Evolutionary conservation across 2,113 vertebrate species (phyloP).

Genomic region (Andinoacara biseriatus): DNA sequence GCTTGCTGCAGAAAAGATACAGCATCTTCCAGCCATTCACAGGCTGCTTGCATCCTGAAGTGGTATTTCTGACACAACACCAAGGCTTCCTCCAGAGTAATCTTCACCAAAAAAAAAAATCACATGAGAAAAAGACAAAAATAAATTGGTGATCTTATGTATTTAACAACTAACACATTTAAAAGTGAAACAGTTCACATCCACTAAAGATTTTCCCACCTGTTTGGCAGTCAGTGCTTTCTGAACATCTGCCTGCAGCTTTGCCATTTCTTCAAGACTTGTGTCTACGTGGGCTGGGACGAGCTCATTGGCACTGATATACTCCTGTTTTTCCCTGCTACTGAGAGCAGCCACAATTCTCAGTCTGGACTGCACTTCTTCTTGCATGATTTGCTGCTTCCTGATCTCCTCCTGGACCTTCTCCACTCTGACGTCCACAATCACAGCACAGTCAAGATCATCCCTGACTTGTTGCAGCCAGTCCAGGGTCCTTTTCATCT

Average conservation of each 20-base stretch:
- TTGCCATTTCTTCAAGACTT: slow-evolving; percentile 86
- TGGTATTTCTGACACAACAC: slow-evolving; percentile 89
- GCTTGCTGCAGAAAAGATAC: slow-evolving; percentile 89
- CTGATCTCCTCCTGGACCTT: slow-evolving; percentile 95
- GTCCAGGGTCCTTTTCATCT: slow-evolving; percentile 89
- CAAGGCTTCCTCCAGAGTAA: slow-evolving; percentile 86
- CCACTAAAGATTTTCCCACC: slow-evolving; percentile 74
- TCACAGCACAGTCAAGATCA: slow-evolving; percentile 83
- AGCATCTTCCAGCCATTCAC: slow-evolving; percentile 94
- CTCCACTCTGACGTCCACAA: slow-evolving; percentile 88
- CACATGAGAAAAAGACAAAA: background rate
- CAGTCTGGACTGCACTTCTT: slow-evolving; percentile 93
- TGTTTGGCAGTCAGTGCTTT: slow-evolving; percentile 86
- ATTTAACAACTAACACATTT: background rate
- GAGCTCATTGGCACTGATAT: slow-evolving; percentile 89
- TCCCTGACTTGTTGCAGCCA: slow-evolving; percentile 89
- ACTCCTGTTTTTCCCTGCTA: slow-evolving; percentile 88
- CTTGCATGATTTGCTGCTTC: slow-evolving; percentile 94
- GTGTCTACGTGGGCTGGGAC: slow-evolving; percentile 86
- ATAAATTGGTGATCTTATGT: accelerated
- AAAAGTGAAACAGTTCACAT: background rate
- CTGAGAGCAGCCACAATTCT: slow-evolving; percentile 92
- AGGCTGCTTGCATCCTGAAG: slow-evolving; percentile 87
- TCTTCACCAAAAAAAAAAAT: slow-evolving; percentile 76
- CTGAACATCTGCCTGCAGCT: slow-evolving; percentile 88